These are phyloP conservation scores for Cervus canadensis DNA, from an alignment of 2,113 vertebrate species.

Conservation along the genomic window DNA sequence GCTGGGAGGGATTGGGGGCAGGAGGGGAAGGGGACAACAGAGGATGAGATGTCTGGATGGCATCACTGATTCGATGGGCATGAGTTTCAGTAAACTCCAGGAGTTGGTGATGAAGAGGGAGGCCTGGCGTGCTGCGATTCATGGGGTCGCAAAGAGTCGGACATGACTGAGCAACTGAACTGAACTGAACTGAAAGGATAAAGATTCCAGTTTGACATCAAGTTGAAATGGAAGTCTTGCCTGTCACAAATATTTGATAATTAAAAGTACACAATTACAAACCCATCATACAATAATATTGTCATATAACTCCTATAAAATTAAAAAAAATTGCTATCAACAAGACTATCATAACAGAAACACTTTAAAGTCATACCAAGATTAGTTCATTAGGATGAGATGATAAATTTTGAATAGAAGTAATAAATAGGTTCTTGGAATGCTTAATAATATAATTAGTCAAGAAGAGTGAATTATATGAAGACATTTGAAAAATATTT, in stretches of 20 bases:
- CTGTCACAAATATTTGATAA: not conserved
- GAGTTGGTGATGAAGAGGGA: too few relatives aligned
- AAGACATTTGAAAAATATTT: not conserved
- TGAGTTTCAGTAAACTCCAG: too few relatives aligned
- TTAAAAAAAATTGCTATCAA: not conserved
- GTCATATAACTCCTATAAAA: not conserved
- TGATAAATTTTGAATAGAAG: not conserved
- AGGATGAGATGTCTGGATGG: too few relatives aligned
- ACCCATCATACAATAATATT: not conserved
- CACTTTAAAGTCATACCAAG: not conserved
- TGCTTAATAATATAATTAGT: not conserved
- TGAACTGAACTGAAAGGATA: not conserved
- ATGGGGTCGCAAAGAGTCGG: too few relatives aligned
- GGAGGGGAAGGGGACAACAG: too few relatives aligned
- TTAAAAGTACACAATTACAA: not conserved
- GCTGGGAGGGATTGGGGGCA: too few relatives aligned
- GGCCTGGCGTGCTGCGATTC: too few relatives aligned
- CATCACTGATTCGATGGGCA: too few relatives aligned
- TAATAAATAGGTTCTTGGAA: not conserved
- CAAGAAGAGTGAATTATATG: not conserved
- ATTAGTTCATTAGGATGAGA: not conserved
- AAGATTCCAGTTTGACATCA: not conserved
- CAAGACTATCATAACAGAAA: not conserved
- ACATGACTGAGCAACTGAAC: too few relatives aligned
- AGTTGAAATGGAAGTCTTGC: not conserved